These are phyloP conservation scores for Calephelis perditalis DNA, from an alignment of 2,888 invertebrate species.

Conservation along the genomic window DNA sequence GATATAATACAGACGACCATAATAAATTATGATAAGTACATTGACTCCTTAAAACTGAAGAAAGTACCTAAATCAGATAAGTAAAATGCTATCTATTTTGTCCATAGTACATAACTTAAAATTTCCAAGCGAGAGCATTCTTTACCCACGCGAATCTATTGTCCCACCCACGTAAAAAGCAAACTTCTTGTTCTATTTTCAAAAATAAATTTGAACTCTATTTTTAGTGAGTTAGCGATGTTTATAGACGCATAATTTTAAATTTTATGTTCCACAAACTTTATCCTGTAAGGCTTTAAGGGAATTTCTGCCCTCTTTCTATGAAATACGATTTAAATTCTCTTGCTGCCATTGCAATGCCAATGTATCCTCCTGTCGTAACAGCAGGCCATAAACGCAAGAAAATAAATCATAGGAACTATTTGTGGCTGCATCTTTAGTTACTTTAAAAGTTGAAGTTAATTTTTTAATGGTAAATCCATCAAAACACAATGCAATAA, in stretches of 20 bases:
- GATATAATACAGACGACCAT: no score
- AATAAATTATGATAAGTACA: neutral
- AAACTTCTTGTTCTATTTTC: conserved; percentile 1
- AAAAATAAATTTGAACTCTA: conserved; percentile 35
- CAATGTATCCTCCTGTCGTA: conserved; percentile 11
- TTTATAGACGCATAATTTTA: conserved; percentile 3
- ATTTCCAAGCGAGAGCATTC: conserved; percentile 11
- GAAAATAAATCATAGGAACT: conserved; percentile 62
- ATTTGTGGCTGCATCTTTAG: conserved; percentile 43
- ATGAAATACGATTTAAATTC: conserved; percentile 3
- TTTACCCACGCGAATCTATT: conserved; percentile 18
- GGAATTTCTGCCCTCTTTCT: conserved; percentile 12
- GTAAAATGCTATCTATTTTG: conserved; percentile 1
- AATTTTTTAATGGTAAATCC: conserved; percentile 17
- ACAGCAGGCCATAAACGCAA: conserved; percentile 9
- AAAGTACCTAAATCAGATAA: conserved; percentile 2
- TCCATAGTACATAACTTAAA: neutral
- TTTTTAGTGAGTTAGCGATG: conserved; percentile 21
- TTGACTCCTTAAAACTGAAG: neutral
- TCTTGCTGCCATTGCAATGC: neutral
- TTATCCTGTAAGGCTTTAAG: neutral
- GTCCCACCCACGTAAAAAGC: conserved; percentile 15
- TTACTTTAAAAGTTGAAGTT: conserved; percentile 33
- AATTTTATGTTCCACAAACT: conserved; percentile 19
- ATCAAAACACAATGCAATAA: no score